phyloP scores from a whole-genome alignment of 2,797 vertebrate species.

The Neoniphon sammara region DNA sequence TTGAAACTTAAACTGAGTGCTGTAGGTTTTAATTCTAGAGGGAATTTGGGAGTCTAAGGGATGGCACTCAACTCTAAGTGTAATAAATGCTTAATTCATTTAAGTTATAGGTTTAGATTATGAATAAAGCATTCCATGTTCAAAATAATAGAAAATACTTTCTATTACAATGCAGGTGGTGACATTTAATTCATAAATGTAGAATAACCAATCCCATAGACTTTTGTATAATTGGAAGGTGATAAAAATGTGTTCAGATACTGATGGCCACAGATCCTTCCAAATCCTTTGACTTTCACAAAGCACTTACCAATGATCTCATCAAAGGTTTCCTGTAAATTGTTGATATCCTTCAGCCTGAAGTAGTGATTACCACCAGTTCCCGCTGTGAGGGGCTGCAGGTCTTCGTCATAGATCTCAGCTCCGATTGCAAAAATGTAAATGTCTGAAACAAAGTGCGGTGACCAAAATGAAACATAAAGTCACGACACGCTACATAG shows the following conservation, averaged over 20 bases:
- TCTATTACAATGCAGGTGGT: no score
- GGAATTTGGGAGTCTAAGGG: no score
- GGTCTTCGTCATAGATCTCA: slow-evolving; percentile 36
- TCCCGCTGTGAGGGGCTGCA: slow-evolving; percentile 53
- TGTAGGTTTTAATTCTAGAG: no score
- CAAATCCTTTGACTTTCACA: neutral
- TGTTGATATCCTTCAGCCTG: neutral
- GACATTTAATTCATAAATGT: no score
- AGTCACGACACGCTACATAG: neutral
- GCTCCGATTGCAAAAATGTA: slow-evolving; percentile 73
- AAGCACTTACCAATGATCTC: slow-evolving; percentile 68
- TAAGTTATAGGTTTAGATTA: no score
- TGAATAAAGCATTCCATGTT: no score
- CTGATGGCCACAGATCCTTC: neutral
- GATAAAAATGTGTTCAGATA: neutral
- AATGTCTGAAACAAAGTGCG: slow-evolving; percentile 65
- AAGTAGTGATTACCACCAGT: slow-evolving; percentile 57
- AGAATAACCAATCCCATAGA: no score
- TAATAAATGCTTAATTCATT: no score
- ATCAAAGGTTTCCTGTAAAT: slow-evolving; percentile 65
- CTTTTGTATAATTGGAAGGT: no score
- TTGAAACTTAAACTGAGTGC: no score
- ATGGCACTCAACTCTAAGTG: no score
- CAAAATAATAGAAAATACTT: no score
- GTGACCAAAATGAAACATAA: neutral